Evolutionary conservation across 2,113 vertebrate species (phyloP).

Genomic region (Festucalex cinctus): DNA sequence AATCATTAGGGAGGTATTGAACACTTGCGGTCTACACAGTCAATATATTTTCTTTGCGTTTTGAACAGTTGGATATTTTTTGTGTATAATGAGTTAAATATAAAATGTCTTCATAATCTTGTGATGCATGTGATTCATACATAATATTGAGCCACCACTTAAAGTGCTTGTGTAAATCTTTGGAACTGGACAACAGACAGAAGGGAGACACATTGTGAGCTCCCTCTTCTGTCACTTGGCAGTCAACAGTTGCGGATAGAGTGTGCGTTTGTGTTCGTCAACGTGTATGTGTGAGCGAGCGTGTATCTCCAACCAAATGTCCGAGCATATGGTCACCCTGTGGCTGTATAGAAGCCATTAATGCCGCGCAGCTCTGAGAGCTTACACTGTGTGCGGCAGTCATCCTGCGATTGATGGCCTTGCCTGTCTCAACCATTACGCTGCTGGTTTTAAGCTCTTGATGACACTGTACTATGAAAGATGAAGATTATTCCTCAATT

Average conservation of each 20-base stretch:
- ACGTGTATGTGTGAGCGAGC: constrained; percentile 7
- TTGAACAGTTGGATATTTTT: not conserved
- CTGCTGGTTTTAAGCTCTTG: constrained; percentile 62
- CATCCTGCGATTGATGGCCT: constrained; percentile 28
- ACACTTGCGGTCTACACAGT: not conserved
- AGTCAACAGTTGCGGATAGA: constrained; percentile 23
- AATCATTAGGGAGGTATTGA: not conserved
- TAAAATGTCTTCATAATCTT: not conserved
- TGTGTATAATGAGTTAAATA: not conserved
- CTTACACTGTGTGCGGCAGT: constrained; percentile 33
- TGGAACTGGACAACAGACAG: constrained; percentile 41
- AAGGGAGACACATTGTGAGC: constrained; percentile 27
- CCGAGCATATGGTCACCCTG: constrained; percentile 63
- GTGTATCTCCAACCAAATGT: constrained; percentile 48
- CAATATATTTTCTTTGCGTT: not conserved
- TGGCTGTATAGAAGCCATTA: constrained; percentile 56
- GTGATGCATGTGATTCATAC: not conserved
- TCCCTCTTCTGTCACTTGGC: constrained; percentile 51
- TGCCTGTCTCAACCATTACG: constrained; percentile 42
- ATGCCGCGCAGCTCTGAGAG: constrained; percentile 37
- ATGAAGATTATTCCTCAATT: constrained; percentile 64
- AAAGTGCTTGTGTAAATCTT: not conserved
- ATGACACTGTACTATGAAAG: constrained; percentile 52
- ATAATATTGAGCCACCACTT: not conserved
- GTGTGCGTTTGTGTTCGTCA: constrained; percentile 9